These are phyloP conservation scores for Zaprionus capensis DNA, from an alignment of 1,140 invertebrate species.

Conservation along the genomic window DNA sequence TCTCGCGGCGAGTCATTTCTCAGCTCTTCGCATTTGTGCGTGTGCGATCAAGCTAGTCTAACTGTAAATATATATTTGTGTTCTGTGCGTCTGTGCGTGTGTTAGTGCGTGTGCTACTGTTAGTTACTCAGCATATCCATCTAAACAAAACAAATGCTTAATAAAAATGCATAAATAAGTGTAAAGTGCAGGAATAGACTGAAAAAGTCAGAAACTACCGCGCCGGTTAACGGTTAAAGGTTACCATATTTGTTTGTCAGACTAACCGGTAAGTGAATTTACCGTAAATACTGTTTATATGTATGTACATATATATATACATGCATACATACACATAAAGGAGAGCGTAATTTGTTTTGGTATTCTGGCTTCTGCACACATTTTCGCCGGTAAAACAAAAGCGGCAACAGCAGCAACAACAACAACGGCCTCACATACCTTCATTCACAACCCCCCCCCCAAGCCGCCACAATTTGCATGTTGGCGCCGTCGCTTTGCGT, in stretches of 20 bases:
- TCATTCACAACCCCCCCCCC: background rate
- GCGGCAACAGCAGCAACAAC: conserved; percentile 31
- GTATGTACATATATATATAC: background rate
- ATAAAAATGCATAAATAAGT: conserved; percentile 11
- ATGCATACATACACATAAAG: background rate
- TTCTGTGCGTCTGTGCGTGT: conserved; percentile 23
- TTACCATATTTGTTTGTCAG: background rate
- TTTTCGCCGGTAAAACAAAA: conserved; percentile 75
- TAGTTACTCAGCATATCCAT: conserved; percentile 34
- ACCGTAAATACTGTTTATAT: conserved; percentile 21
- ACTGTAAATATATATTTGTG: conserved; percentile 4
- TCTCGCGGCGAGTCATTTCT: conserved; percentile 19
- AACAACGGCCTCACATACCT: background rate
- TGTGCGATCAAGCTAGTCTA: conserved; percentile 20
- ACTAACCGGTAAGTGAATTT: conserved; percentile 59
- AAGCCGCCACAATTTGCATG: background rate
- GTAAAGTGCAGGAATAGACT: conserved; percentile 21
- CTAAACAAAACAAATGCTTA: conserved; percentile 40
- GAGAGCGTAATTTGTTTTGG: conserved; percentile 38
- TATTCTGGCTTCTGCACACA: conserved; percentile 50
- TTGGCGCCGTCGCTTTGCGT: conserved; percentile 61
- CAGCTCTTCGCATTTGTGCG: conserved; percentile 23
- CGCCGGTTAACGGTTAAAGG: conserved; percentile 20
- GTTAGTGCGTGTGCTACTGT: conserved; percentile 25
- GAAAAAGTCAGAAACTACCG: conserved; percentile 17